Percentiles rank a stretch among this genome's conserved stretches.
These are phyloP conservation scores for Zaprionus africanus DNA, from an alignment of 1,140 invertebrate genomes.

Conservation along the genomic window DNA sequence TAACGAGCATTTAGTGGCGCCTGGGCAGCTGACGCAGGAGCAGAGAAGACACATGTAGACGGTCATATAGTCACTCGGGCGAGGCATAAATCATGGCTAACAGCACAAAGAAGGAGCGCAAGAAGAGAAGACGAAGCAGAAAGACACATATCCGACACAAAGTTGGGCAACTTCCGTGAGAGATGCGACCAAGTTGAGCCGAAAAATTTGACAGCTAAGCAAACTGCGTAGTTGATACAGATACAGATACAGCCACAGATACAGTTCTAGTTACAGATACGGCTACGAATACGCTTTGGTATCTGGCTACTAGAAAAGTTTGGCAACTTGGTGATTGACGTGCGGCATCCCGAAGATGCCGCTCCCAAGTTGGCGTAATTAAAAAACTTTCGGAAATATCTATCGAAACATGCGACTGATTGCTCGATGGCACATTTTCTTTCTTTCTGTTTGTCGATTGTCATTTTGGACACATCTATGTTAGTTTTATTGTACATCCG, in stretches of 20 bases:
- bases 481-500: slow-evolving; percentile 72
- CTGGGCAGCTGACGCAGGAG: slow-evolving; percentile 41
- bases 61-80: slow-evolving; percentile 54
- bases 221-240: slow-evolving; percentile 17
- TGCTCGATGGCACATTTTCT: slow-evolving; percentile 43
- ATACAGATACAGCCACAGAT: slow-evolving; percentile 9
- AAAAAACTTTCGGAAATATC: slow-evolving; percentile 64
- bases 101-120: slow-evolving; percentile 12
- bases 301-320: slow-evolving; percentile 45
- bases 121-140: slow-evolving; percentile 7
- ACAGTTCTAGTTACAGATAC: slow-evolving; percentile 2
- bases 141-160: slow-evolving; percentile 7
- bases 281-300: slow-evolving; percentile 24
- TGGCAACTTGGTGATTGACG: slow-evolving; percentile 63
- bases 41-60: slow-evolving; percentile 51
- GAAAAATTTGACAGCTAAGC: slow-evolving; percentile 46
- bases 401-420: slow-evolving; percentile 17
- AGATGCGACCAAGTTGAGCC: slow-evolving; percentile 37
- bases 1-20: slow-evolving; percentile 57
- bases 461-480: slow-evolving; percentile 25
- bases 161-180: slow-evolving; percentile 43
- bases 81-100: slow-evolving; percentile 51
- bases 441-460: slow-evolving; percentile 40
- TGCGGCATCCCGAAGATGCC: slow-evolving; percentile 36
- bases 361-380: slow-evolving; percentile 52